Conservation (phyloP, 2,888 invertebrate species). For the Embidobia sp. region DNA sequence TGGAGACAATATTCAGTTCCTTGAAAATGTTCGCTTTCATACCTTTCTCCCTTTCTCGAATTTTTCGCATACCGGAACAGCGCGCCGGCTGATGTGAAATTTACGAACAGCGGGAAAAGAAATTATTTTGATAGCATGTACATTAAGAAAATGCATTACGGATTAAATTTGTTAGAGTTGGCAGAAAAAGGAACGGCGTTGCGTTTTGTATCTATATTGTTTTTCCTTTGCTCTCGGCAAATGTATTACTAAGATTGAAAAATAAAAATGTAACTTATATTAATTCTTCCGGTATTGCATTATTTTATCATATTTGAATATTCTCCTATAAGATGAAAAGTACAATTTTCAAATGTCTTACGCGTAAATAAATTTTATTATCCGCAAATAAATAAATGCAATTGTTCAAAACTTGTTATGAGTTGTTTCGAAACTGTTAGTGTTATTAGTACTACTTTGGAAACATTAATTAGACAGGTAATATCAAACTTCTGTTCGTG, state of each 20-base stretch:
- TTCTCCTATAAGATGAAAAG: too few species aligned
- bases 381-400: too few species aligned
- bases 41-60: slow-evolving; percentile 25
- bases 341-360: too few species aligned
- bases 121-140: slow-evolving; percentile 43
- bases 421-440: too few species aligned
- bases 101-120: slow-evolving; percentile 33
- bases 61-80: slow-evolving; percentile 48
- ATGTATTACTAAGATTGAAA: slow-evolving; percentile 5
- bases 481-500: too few species aligned
- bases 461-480: too few species aligned
- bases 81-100: slow-evolving; percentile 30
- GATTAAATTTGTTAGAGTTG: slow-evolving; percentile 33
- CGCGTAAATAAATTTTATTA: too few species aligned
- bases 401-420: too few species aligned
- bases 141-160: slow-evolving; percentile 44
- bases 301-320: too few species aligned
- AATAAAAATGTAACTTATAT: too few species aligned
- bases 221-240: neutral
- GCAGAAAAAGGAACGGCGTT: neutral
- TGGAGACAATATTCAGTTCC: slow-evolving; percentile 51
- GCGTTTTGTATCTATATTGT: neutral
- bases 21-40: slow-evolving; percentile 31
- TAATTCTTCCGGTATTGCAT: too few species aligned
- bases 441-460: too few species aligned